Evolutionary conservation across 2,797 vertebrate species (phyloP).

Genomic region (Schizothorax lantsangensis): DNA sequence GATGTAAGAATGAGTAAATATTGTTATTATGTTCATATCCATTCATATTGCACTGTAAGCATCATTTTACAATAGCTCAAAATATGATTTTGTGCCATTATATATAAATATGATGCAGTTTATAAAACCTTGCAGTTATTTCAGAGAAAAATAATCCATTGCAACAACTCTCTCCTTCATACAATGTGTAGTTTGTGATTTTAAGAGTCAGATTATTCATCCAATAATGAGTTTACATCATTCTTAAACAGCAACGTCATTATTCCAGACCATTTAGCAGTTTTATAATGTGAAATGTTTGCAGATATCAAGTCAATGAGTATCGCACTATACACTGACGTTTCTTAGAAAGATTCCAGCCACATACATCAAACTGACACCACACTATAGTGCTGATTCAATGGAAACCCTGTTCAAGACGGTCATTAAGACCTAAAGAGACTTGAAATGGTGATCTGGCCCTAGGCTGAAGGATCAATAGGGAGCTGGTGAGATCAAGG

Average conservation of each 20-base stretch:
- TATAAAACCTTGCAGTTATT: background rate
- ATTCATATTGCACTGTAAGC: background rate
- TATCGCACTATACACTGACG: background rate
- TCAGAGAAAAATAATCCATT: background rate
- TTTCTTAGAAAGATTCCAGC: slow-evolving; percentile 7
- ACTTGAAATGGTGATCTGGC: slow-evolving; percentile 2
- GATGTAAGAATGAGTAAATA: background rate
- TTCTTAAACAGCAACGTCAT: background rate
- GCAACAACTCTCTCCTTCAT: background rate
- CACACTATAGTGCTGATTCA: slow-evolving; percentile 3
- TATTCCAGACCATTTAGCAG: background rate
- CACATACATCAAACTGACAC: slow-evolving; percentile 12
- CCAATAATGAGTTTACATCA: background rate
- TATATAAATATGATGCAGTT: background rate
- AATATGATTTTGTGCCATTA: background rate
- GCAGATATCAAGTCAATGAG: background rate
- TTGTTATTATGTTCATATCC: background rate
- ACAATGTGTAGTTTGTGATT: background rate
- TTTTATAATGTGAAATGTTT: slow-evolving; percentile 10
- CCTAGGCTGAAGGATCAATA: slow-evolving; percentile 64
- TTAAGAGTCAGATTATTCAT: slow-evolving; percentile 19
- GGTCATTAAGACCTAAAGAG: slow-evolving; percentile 39
- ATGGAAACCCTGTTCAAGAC: slow-evolving; percentile 21
- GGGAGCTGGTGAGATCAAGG: slow-evolving; percentile 59
- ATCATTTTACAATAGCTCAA: background rate